A percentile compares a stretch with the other conserved stretches of the same genome.
Evolutionary conservation across 1,140 invertebrate genomes (phyloP).

Genomic region (Solenopsis invicta): DNA sequence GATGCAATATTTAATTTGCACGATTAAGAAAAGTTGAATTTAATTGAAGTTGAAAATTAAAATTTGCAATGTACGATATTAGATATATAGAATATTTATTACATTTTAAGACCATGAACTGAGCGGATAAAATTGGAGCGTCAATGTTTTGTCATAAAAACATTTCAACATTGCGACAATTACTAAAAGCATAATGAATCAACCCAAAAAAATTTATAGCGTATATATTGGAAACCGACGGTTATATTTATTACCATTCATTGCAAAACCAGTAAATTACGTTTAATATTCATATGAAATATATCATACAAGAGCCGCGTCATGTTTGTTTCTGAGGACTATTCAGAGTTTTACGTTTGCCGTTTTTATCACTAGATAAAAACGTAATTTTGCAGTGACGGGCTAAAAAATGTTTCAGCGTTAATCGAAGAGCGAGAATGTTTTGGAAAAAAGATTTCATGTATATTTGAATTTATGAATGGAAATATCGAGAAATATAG

Average conservation of each 20-base stretch:
- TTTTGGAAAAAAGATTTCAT: constrained; percentile 10
- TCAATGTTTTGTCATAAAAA: not conserved
- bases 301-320: not conserved
- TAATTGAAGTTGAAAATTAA: not conserved
- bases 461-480: constrained; percentile 20
- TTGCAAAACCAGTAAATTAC: not conserved
- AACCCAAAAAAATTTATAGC: not conserved
- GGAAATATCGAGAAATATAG: not conserved
- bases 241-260: not conserved
- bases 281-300: constrained; percentile 19
- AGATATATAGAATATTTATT: constrained; percentile 19
- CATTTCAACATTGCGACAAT: constrained; percentile 7
- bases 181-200: constrained; percentile 40
- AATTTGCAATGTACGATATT: not conserved
- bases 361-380: constrained; percentile 25
- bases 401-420: constrained; percentile 36
- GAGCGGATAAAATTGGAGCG: not conserved
- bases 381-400: not conserved
- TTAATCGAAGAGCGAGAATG: constrained; percentile 20
- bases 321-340: not conserved
- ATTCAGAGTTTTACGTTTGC: constrained; percentile 36
- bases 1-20: not conserved
- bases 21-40: constrained; percentile 24
- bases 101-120: not conserved
- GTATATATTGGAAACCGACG: not conserved